Conservation (phyloP, 1,140 invertebrate species). For the Holotrichia oblita region DNA sequence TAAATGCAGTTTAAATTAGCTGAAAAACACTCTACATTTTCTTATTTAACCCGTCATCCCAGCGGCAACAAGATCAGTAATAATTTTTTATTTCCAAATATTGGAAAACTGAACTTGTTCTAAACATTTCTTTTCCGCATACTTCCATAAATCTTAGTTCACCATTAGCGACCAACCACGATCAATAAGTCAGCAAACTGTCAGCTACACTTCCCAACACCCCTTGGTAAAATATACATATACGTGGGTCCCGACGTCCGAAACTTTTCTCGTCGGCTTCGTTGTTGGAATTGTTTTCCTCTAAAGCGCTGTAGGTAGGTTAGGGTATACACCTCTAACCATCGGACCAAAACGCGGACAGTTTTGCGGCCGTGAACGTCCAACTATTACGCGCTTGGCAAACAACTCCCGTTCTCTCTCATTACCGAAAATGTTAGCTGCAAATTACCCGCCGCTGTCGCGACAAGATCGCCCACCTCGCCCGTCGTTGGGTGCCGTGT, state of each 20-base stretch:
- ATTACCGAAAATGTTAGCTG: not conserved
- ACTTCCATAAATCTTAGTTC: no score
- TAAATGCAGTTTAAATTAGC: no score
- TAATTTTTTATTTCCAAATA: no score
- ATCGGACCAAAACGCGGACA: not conserved
- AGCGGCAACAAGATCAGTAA: no score
- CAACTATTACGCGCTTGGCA: not conserved
- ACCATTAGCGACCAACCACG: no score
- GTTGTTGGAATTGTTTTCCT: slow-evolving; percentile 11
- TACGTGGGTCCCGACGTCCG: not conserved
- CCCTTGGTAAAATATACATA: not conserved
- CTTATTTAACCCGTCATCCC: no score
- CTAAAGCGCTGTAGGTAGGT: not conserved
- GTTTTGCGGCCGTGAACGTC: not conserved
- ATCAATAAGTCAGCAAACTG: no score
- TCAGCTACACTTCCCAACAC: no score
- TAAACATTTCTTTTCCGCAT: no score
- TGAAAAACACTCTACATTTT: no score
- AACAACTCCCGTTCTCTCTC: not conserved
- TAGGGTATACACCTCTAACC: not conserved
- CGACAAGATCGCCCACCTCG: not conserved
- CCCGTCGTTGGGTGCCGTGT: not conserved
- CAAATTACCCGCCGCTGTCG: not conserved
- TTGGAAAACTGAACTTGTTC: no score
- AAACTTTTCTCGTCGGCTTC: not conserved